These are phyloP conservation scores for Campylorhamphus procurvoides DNA, from an alignment of 2,113 vertebrate genomes.

Conservation along the genomic window DNA sequence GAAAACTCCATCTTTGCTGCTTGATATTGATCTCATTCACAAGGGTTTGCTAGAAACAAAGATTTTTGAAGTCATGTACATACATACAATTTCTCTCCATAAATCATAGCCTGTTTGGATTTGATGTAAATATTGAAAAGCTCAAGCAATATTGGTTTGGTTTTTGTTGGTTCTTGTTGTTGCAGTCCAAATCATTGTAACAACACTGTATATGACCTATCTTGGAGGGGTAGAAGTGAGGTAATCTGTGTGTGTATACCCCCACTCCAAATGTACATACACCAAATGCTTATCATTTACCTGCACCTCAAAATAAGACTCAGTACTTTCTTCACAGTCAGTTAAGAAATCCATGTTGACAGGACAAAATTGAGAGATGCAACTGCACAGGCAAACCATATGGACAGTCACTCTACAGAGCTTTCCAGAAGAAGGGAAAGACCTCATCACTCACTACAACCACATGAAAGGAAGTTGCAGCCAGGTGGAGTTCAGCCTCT, in stretches of 20 bases:
- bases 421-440: not conserved
- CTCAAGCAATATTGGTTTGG: not conserved
- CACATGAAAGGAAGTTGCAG: not conserved
- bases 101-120: not conserved
- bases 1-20: not conserved
- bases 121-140: not conserved
- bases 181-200: not conserved
- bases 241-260: not conserved
- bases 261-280: not conserved
- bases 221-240: not conserved
- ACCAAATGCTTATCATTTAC: fast-evolving
- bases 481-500: not conserved
- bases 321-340: not conserved
- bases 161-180: not conserved
- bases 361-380: not conserved
- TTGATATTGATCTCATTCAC: not conserved
- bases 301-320: not conserved
- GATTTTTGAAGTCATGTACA: not conserved
- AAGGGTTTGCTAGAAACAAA: not conserved
- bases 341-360: not conserved
- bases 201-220: not conserved
- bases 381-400: not conserved
- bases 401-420: not conserved
- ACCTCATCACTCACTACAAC: not conserved
- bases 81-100: not conserved